Percentiles rank a stretch among this genome's conserved stretches.
Conservation (phyloP, 53 echinoderm and acorn worm genomes). For the Stichopus horrens region DNA sequence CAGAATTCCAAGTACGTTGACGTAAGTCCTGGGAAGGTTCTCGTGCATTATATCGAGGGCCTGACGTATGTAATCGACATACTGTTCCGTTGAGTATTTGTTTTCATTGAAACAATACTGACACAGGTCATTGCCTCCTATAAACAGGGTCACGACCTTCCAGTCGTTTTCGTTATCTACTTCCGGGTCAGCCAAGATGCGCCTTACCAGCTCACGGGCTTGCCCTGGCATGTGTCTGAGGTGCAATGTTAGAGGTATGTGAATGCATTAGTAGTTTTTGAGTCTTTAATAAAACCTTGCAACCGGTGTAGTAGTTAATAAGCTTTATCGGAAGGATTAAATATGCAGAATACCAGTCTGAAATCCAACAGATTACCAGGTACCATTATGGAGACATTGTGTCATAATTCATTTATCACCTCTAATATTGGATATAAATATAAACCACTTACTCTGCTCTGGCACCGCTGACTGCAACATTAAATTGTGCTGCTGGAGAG, state of each 20-base stretch:
- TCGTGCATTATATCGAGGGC: slow-evolving; percentile 47
- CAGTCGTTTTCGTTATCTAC: slow-evolving; percentile 76
- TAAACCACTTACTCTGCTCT: slow-evolving; percentile 56
- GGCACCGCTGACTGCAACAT: slow-evolving; percentile 62
- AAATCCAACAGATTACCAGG: too few relatives aligned
- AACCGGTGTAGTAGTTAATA: neutral
- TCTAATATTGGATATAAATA: neutral
- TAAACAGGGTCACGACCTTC: slow-evolving; percentile 78
- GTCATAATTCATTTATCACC: neutral
- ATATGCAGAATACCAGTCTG: neutral
- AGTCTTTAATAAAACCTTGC: neutral
- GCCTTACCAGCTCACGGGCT: slow-evolving; percentile 56
- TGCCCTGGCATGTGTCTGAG: slow-evolving; percentile 63
- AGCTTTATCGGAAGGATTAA: neutral
- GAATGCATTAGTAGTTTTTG: neutral
- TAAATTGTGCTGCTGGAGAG: slow-evolving; percentile 33
- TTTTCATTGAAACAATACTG: slow-evolving; percentile 64
- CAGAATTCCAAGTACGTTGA: slow-evolving; percentile 37
- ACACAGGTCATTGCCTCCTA: slow-evolving; percentile 86
- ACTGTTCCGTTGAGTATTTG: slow-evolving; percentile 56
- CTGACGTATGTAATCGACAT: slow-evolving; percentile 54
- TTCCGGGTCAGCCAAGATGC: slow-evolving; percentile 51
- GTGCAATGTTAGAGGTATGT: neutral
- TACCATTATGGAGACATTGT: neutral
- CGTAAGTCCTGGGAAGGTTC: slow-evolving; percentile 28